Percentiles rank a stretch among this genome's conserved stretches.
Conservation (phyloP, 2,113 vertebrate species). For the Macroglossus sobrinus region DNA sequence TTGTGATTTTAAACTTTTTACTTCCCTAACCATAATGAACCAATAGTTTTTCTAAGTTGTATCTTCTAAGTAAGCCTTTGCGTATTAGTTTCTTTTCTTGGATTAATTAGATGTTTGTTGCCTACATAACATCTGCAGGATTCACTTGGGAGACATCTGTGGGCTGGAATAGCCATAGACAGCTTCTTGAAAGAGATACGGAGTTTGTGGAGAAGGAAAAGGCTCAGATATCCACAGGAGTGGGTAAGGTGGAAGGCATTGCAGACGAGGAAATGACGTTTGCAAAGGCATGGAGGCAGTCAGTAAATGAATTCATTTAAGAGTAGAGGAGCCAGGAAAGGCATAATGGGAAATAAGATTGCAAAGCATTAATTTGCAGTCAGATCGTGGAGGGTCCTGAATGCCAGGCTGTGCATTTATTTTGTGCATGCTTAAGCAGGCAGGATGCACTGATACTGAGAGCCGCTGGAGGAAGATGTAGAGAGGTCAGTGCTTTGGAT, state of each 20-base stretch:
- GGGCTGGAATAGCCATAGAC: not conserved
- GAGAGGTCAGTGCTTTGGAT: not conserved
- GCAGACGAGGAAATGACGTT: not conserved
- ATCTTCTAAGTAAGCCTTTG: not conserved
- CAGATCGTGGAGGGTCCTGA: not conserved
- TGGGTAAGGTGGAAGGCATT: not conserved
- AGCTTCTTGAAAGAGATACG: not conserved
- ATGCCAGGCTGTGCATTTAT: not conserved
- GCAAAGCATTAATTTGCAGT: not conserved
- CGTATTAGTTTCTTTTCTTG: not conserved
- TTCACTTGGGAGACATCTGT: not conserved
- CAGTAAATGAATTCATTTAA: not conserved
- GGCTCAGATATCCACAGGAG: no score
- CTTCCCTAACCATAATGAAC: not conserved
- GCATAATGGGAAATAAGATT: not conserved
- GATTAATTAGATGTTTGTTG: slow-evolving; percentile 2
- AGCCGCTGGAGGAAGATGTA: not conserved
- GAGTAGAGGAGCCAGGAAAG: not conserved
- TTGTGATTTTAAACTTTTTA: not conserved
- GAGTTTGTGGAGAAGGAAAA: not conserved
- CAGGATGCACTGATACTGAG: not conserved
- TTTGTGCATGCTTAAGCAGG: not conserved
- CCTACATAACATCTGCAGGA: not conserved
- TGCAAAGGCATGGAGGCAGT: not conserved
- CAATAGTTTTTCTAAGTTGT: not conserved